Evolutionary conservation across 2,797 vertebrate species (phyloP).

Genomic region (Emydoidea blandingii): DNA sequence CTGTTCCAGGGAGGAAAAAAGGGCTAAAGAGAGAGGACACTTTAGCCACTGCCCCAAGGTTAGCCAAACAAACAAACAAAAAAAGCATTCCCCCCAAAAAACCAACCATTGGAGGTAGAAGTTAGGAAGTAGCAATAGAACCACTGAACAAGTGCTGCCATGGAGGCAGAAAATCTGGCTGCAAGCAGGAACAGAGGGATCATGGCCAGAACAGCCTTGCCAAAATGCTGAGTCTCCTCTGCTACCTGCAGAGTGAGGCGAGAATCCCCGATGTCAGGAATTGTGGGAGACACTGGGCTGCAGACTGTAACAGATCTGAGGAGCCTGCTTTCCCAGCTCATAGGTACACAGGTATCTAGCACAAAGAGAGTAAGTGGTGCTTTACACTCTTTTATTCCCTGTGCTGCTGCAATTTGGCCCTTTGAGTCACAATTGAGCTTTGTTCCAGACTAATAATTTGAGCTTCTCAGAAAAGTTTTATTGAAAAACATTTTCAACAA

Average conservation of each 20-base stretch:
- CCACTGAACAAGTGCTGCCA: background rate
- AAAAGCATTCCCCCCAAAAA: too few species aligned
- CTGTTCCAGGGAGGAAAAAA: background rate
- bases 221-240: background rate
- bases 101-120: background rate
- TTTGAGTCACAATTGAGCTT: background rate
- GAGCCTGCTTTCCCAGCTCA: background rate
- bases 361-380: background rate
- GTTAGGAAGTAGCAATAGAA: background rate
- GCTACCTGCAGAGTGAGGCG: background rate
- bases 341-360: background rate
- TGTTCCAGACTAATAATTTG: background rate
- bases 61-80: background rate
- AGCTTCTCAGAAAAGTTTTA: background rate
- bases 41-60: background rate
- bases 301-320: background rate
- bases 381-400: background rate
- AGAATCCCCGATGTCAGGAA: background rate
- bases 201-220: background rate
- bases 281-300: background rate
- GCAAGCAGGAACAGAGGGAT: too few species aligned
- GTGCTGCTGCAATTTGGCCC: background rate
- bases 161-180: background rate
- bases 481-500: rapidly evolving
- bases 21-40: background rate